phyloP scores from a whole-genome alignment of 2,888 invertebrate genomes.

The Drosophila setosimentum region DNA sequence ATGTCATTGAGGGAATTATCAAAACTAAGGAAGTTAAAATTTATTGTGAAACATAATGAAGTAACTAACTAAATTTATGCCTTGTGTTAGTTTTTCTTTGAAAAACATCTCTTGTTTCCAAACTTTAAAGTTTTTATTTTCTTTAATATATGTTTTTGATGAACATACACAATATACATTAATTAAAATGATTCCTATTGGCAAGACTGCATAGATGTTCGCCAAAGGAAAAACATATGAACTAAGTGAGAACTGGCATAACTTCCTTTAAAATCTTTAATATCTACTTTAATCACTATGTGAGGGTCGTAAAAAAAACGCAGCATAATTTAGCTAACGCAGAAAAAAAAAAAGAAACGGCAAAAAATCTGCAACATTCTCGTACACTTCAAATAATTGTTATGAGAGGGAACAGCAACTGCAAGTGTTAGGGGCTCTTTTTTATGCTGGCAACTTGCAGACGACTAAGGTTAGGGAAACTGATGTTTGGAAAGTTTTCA shows the following conservation, averaged over 20 bases:
- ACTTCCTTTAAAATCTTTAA: conserved; percentile 4
- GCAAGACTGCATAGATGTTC: background rate
- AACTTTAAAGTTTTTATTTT: background rate
- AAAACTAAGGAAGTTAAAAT: background rate
- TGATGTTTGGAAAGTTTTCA: conserved; percentile 43
- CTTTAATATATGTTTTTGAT: background rate
- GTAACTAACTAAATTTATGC: background rate
- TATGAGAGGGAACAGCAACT: conserved; percentile 30
- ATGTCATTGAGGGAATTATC: background rate
- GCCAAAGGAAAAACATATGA: background rate
- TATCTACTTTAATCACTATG: conserved; percentile 27
- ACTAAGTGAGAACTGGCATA: conserved; percentile 12
- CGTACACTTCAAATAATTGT: conserved; percentile 58
- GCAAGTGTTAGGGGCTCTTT: conserved; percentile 19
- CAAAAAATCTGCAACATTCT: conserved; percentile 27
- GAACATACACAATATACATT: conserved; percentile 31
- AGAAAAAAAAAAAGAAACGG: conserved; percentile 7
- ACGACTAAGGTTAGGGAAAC: conserved; percentile 20
- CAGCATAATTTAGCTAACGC: conserved; percentile 19
- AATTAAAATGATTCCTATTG: conserved; percentile 46
- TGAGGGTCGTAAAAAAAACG: conserved; percentile 2
- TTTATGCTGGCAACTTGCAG: conserved; percentile 4
- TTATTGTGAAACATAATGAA: background rate
- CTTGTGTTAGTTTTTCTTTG: background rate
- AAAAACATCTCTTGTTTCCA: background rate